Base-by-base conservation (phyloP, 2,797 vertebrate genomes). In the Amblyraja radiata region DNA sequence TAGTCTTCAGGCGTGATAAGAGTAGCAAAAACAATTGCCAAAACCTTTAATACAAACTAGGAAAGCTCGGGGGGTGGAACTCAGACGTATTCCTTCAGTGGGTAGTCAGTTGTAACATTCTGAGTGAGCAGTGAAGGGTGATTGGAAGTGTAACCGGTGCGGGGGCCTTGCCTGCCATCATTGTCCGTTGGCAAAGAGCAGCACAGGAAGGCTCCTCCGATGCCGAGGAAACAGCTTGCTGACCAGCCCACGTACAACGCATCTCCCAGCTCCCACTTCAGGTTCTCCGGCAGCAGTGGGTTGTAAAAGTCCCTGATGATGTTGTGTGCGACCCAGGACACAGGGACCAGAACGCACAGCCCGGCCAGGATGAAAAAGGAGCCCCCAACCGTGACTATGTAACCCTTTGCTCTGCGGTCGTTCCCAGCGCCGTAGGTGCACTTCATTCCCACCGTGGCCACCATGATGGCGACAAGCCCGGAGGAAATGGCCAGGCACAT, bases 391-490 rank as follows among this genome's bases (percentile, higher is more conserved):
- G 97, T 95, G 0, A 97, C 97, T 46, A 97, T 97, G 81, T 96
- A 96, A 0, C 97, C 97, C 94, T 97, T 97, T 94, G 96, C 96
- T 25, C 96, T 95, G 46, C 96, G 96, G 94, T 97, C 97, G 8
- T 97, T 97, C 0, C 96, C 97, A 0, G 97, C 97, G 32, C 97
- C 97, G 91, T 97, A 97, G 93, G 97, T 97, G 95, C 97, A 97
- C 95, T 97, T 97, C 97, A 97, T 97, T 93, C 97, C 97, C 10
- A 97, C 97, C 95, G 97, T 97, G 95, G 97, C 97, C 93, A 97
- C 96, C 0, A 97, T 97, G 96, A 97, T 97, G 94, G 97, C 97
- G 61, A 97, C 96, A 97, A 97, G 97, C 93, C 97, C 97, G 96
- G 97, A 94, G 94, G 97, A 97, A 94, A 97, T 97, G 93, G 97